These are phyloP conservation scores for Bombus superbus DNA, from an alignment of 1,140 invertebrate genomes.

Conservation along the genomic window DNA sequence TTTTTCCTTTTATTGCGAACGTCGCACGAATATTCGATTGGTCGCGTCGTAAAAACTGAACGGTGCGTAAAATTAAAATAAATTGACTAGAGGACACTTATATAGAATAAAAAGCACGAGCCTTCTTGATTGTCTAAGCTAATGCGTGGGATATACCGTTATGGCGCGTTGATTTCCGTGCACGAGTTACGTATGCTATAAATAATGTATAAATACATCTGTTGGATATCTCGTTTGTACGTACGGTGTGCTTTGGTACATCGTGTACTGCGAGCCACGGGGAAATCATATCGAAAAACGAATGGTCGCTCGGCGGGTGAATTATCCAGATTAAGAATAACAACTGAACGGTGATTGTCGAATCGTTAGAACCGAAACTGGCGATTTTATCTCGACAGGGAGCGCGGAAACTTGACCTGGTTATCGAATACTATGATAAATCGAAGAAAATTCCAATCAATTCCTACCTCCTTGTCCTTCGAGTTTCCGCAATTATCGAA, in stretches of 20 bases:
- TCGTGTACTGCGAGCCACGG: conserved; percentile 27
- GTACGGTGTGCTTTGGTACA: conserved; percentile 58
- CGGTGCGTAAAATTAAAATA: conserved; percentile 29
- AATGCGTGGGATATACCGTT: conserved; percentile 47
- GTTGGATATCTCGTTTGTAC: conserved; percentile 56
- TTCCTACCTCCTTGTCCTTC: background rate
- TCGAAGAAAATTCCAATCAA: conserved; percentile 10
- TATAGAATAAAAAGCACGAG: conserved; percentile 72
- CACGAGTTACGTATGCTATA: conserved; percentile 36
- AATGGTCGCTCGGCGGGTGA: background rate
- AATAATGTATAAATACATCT: conserved; percentile 51
- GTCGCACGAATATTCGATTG: background rate
- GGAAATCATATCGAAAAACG: background rate
- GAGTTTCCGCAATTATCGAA: background rate
- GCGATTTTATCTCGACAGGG: background rate
- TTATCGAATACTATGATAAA: background rate
- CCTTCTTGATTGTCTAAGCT: conserved; percentile 73
- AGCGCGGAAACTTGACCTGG: background rate
- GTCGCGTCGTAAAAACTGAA: background rate
- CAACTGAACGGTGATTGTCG: conserved; percentile 31
- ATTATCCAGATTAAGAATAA: background rate
- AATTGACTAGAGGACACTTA: conserved; percentile 65
- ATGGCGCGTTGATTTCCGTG: conserved; percentile 5
- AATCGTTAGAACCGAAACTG: background rate
- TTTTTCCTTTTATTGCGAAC: background rate